These are phyloP conservation scores for Botrylloides violaceus DNA, from an alignment of 23 tunicate genomes.

Conservation along the genomic window DNA sequence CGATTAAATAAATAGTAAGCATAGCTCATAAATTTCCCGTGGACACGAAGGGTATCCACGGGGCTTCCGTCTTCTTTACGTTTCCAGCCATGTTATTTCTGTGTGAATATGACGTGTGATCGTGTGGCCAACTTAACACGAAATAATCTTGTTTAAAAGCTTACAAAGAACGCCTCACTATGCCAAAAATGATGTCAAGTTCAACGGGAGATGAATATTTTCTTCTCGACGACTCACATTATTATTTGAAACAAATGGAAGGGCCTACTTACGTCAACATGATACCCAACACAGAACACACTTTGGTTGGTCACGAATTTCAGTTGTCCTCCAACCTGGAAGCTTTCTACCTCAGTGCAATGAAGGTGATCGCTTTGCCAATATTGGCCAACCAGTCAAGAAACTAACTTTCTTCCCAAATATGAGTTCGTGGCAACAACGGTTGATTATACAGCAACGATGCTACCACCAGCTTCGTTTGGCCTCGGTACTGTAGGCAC, in stretches of 20 bases:
- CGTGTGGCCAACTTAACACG: no score
- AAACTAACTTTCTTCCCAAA: no score
- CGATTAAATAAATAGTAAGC: neutral
- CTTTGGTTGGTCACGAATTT: constrained; percentile 67
- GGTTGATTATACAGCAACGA: no score
- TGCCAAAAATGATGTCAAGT: constrained; percentile 84
- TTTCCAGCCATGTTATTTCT: no score
- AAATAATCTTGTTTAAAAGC: constrained; percentile 21
- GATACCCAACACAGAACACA: constrained; percentile 89
- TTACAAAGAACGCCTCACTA: constrained; percentile 62
- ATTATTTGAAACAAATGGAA: constrained; percentile 55
- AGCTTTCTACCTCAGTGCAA: constrained; percentile 48
- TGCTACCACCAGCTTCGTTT: no score
- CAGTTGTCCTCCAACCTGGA: constrained; percentile 50
- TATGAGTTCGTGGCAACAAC: no score
- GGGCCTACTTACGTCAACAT: constrained; percentile 77
- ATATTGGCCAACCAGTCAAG: no score
- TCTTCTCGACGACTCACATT: constrained; percentile 76
- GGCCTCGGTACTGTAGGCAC: no score
- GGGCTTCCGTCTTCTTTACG: no score
- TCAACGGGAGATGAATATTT: constrained; percentile 83
- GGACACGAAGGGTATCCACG: no score
- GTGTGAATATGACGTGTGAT: no score
- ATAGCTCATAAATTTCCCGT: neutral
- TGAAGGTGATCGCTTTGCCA: no score